A percentile compares a stretch with the other conserved stretches of the same genome.
Conservation (phyloP, 2,113 vertebrate species). For the Myodes glareolus region DNA sequence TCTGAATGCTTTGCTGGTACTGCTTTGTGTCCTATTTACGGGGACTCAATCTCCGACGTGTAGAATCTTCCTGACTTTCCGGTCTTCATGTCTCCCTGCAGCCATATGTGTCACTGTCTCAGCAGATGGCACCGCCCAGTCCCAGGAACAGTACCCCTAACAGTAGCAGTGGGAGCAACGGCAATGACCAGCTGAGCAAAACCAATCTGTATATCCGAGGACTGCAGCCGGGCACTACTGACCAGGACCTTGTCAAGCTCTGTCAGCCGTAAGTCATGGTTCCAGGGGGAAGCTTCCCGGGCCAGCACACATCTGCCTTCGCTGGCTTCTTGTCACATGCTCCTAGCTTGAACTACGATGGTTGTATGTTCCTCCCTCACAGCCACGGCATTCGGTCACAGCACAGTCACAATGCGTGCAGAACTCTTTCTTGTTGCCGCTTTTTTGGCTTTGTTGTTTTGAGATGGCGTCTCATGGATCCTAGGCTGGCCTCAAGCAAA, state of each 20-base stretch:
- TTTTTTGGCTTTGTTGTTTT: not conserved
- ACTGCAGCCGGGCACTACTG: conserved; percentile 94
- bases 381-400: not conserved
- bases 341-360: not conserved
- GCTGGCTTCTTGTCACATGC: not conserved
- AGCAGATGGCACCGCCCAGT: conserved; percentile 94
- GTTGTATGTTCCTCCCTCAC: not conserved
- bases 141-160: conserved; percentile 88
- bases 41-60: not conserved
- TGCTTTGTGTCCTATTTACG: not conserved
- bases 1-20: not conserved
- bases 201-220: conserved; percentile 97
- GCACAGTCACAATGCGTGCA: not conserved
- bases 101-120: conserved; percentile 91
- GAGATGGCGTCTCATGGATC: not conserved
- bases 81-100: conserved; percentile 80
- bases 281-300: not conserved
- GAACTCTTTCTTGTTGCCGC: not conserved
- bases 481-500: not conserved
- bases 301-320: not conserved
- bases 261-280: conserved; percentile 93
- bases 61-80: conserved; percentile 32
- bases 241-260: conserved; percentile 96
- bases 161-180: conserved; percentile 83
- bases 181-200: conserved; percentile 93